Evolutionary conservation across 2,113 vertebrate genomes (phyloP), one percentile per base, ranked within the genome.

Genomic region (Eurystomus gularis): DNA sequence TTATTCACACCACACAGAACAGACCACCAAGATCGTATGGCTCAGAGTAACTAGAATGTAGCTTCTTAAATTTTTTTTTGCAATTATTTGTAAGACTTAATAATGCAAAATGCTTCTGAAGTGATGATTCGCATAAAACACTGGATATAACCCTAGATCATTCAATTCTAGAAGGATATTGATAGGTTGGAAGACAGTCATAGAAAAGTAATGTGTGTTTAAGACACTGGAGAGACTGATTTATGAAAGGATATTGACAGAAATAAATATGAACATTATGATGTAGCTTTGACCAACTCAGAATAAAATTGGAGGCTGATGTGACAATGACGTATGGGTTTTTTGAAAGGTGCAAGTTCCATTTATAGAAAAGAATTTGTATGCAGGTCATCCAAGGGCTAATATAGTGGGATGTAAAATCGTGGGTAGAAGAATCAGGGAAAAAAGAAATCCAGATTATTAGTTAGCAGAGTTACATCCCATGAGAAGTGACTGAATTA

Each of bases 321-420:
- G 82, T 83, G 75, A 94, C 62, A 86, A n/a, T 35, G 58, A 39
- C 1, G 3, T 49, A 90, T 57, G 31, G n/a, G 7, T 8, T 51
- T 94, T 85, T 44, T 71, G 62, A 95, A 92, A 93, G 46, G 71
- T 70, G 48, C 54, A 84, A 55, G 31, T 83, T 70, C 90, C 65
- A 76, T 90, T 86, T 90, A 70, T 26, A 14, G 82, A 81, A 94
- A 91, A 46, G 90, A 95, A 95, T 96, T 89, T 94, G 31, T 86
- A 40, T 39, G 37, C 46, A 79, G 40, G 57, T 87, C 73, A 79
- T 81, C 85, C 85, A 96, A 88, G 42, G 57, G 68, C 80, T 94
- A 75, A 13, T 75, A 26, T 24, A 76, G 65, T 69, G 75, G 35
- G 26, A 70, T n/a, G 17, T 65, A 84, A 86, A 88, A 24, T 12